These are phyloP conservation scores for Streptopelia turtur DNA, from an alignment of 2,797 vertebrate species.

Conservation along the genomic window DNA sequence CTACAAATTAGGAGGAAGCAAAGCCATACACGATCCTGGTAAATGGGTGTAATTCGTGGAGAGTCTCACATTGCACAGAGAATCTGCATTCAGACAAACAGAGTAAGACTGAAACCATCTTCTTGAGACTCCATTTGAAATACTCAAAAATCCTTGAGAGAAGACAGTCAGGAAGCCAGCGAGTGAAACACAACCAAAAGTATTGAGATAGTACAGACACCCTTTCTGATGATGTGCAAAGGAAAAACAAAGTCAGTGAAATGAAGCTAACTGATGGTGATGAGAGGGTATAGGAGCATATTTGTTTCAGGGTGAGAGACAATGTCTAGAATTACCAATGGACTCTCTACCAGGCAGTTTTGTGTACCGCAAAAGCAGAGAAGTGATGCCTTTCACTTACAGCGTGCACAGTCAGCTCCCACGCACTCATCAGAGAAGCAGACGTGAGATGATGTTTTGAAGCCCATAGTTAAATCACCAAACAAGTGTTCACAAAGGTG, in stretches of 20 bases:
- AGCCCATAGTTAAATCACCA: background rate
- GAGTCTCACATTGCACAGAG: background rate
- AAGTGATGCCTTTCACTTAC: background rate
- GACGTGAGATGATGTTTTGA: accelerated
- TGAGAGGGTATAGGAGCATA: background rate
- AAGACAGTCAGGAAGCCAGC: background rate
- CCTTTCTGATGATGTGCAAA: background rate
- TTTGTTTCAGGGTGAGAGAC: background rate
- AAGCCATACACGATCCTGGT: background rate
- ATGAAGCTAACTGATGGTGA: background rate
- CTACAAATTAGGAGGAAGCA: background rate
- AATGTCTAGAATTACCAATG: background rate
- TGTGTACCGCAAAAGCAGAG: background rate
- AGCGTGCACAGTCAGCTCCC: background rate
- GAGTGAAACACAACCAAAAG: background rate
- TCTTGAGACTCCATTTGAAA: accelerated
- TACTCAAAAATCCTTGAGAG: background rate
- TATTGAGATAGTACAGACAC: background rate
- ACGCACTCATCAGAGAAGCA: background rate
- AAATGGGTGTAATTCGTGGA: background rate
- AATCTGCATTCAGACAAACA: background rate
- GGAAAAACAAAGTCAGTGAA: background rate
- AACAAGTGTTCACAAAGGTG: background rate
- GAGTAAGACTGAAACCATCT: background rate
- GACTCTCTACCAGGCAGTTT: background rate